Evolutionary conservation across 1,140 invertebrate species (phyloP), one percentile per base, ranked within the genome.

Genomic region (Zaprionus africanus): DNA sequence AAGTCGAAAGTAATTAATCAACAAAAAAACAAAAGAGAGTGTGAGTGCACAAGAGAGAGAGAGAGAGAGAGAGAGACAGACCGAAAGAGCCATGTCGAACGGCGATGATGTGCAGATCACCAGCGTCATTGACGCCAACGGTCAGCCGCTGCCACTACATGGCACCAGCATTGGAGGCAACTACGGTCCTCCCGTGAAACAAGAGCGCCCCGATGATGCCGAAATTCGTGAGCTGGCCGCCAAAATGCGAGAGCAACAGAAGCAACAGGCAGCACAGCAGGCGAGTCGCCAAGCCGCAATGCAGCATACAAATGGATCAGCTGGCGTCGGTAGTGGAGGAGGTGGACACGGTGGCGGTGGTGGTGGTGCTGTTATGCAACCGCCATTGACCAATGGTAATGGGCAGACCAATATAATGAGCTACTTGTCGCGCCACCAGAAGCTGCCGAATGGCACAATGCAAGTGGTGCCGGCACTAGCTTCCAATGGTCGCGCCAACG

Each of bases 211-310:
- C 76, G 97, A 98, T 94, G 97, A 97, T 92, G 96, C 96, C 63
- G 97, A 98, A 93, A 98, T 98, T 91, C 93, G 95, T 82, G 96
- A 96, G 92, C 82, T 98, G 93, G 97, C 97, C 70, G 96, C 96
- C 79, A 97, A 97, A 93, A 96, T 97, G 95, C 95, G 96, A 93
- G 97, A 97, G 93, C 96, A 96, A 66, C 96, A 97, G 92, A 97
- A 92, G 70, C 91, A 92, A 76, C 88, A 91, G 72, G 88, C 91
- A 5, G 91, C 88, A 41, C 85, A 91, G 26, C 67, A 85, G 51
- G 91, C 88, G 12, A 87, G 76, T 51, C 82, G 91, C 1, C 91
- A 92, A n/a, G 82, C 90, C 69, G 78, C 81, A 62, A 92, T 88
- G 54, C 93, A 92, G 61, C 80, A 79, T 62, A 51, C 93, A 74